Base-by-base conservation (phyloP, 1,140 invertebrate species). In the Ostrea denselamellosa region DNA sequence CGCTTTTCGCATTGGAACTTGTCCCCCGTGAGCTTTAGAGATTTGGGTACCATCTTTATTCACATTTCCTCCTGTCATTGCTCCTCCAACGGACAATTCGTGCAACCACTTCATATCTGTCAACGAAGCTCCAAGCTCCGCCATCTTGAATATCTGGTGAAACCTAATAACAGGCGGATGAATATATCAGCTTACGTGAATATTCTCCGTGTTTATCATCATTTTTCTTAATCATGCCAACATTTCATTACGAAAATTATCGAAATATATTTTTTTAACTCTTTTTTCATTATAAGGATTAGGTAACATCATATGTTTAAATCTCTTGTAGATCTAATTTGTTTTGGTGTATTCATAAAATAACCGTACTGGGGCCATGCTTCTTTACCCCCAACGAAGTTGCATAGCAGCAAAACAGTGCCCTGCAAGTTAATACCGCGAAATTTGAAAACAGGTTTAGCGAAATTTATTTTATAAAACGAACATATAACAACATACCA, bases 21-120 rank as follows among this genome's bases (percentile, higher is more conserved):
- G 90, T 81, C 91, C 91, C 88, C 91, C 90, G 44, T 89, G 90
- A 83, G 87, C 88, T 88, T 92, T 93, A 34, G 88, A 83, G 54
- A 91, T 86, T 28, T 83, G 14, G 88, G 86, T 87, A 85, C 91
- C 89, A 86, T 92, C 92, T 88, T 90, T 90, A 56, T 92, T 88
- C 83, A 92, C 86, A 85, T 87, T 68, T 86, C 90, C 89, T n/a
- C 93, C 92, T 62, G 92, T 90, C 91, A 94, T 94, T 44, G 92
- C 92, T 87, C 93, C 94, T 87, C 93, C 93, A 81, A 95, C 95
- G 90, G 94, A 95, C 84, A 96, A 92, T 84, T 94, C 93, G 81
- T 95, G 95, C 85, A 96, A 93, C 96, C 96, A 96, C 90, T 96
- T 96, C 95, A 96, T 96, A 83, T 95, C 95, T 82, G 96, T 96